Percentiles rank a stretch among this genome's conserved stretches.
These are phyloP conservation scores for Solen grandis DNA, from an alignment of 1,140 invertebrate species.

Conservation along the genomic window DNA sequence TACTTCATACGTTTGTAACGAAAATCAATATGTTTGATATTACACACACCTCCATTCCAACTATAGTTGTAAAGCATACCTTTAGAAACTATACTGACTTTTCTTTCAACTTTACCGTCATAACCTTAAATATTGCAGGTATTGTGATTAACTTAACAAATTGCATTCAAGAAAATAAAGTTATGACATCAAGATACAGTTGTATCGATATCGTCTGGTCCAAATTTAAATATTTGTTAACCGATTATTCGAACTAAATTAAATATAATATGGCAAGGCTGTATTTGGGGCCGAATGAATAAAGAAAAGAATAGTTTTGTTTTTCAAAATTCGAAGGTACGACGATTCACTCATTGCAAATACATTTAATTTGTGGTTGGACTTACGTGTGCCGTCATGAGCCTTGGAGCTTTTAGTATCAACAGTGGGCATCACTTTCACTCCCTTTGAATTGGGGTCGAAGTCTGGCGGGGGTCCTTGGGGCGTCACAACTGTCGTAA, in stretches of 20 bases:
- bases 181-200: no score
- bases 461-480: slow-evolving; percentile 22
- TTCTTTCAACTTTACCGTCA: no score
- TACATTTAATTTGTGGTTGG: neutral
- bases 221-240: neutral
- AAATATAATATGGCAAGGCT: neutral
- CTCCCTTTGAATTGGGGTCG: neutral
- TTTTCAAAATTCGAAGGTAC: neutral
- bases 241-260: neutral
- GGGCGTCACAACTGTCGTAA: slow-evolving; percentile 1
- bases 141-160: no score
- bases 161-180: no score
- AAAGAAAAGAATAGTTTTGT: neutral
- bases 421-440: slow-evolving; percentile 24
- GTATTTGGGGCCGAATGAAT: neutral
- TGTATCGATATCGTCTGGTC: no score
- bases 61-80: no score
- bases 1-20: no score
- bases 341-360: no score
- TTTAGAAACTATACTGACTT: no score
- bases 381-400: slow-evolving; percentile 35
- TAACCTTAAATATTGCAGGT: no score
- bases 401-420: neutral
- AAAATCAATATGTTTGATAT: no score
- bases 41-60: no score